Evolutionary conservation across 2,888 invertebrate genomes (phyloP), one percentile per base, ranked within the genome.

Genomic region (Mythimna vitellina): DNA sequence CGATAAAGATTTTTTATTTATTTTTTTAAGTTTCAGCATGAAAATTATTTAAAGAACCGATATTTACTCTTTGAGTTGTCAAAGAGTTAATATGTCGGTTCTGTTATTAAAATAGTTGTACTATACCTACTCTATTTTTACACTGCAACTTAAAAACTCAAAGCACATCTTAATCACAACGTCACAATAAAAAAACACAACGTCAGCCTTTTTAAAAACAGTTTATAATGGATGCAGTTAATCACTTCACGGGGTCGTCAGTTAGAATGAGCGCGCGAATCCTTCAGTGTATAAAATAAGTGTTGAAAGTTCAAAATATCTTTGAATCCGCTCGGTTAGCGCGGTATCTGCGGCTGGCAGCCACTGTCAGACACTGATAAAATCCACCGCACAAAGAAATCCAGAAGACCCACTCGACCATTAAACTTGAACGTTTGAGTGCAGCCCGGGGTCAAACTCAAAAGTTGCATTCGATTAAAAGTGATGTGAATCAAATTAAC

Each of bases 301-400:
- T 86, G 87, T 86, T 87, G 82, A 89, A 86, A 92, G 91, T 92
- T 91, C 84, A 46, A 89, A 91, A 89, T 87, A 90, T 89, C 86
- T 87, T 83, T 80, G 82, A 85, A 86, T 86, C 84, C 88, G 73
- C 80, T 81, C 82, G 79, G 79, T 78, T 79, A 62, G 82, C 84
- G 80, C 80, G 75, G 80, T 91, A 91, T 90, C 91, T 85, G 86
- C 77, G 81, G 86, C 81, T 84, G 73, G 84, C 89, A 86, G 86
- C 86, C 87, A 83, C 89, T 83, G 84, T 89, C 89, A 89, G 87
- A 85, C 82, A 65, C 86, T 85, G 90, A 91, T 92, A 90, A 89
- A 86, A 88, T 84, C 81, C 67, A 80, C 66, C 42, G 29, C 57
- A 66, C 56, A 38, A 1, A 1, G 0, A 25, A 32, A 64, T 1